Evolutionary conservation across 2,888 invertebrate species (phyloP).

Genomic region (Nymphalis polychloros): DNA sequence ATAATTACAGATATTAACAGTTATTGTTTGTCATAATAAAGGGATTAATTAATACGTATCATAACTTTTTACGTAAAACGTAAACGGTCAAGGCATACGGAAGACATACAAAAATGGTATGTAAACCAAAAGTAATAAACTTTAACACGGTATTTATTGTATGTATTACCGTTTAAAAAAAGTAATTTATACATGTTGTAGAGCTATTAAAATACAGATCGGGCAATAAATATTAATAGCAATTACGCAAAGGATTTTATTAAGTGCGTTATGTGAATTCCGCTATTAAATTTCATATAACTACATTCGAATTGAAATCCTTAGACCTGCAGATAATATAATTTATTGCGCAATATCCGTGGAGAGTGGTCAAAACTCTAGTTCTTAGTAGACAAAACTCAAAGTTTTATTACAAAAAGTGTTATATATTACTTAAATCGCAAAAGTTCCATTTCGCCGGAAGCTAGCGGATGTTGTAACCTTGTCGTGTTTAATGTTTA

Average conservation of each 20-base stretch:
- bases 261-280: constrained; percentile 19
- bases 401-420: constrained; percentile 11
- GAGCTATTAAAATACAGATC: constrained; percentile 24
- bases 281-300: constrained; percentile 17
- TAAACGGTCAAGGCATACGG: background rate
- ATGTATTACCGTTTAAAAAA: constrained; percentile 1
- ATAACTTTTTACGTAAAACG: background rate
- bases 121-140: constrained; percentile 5
- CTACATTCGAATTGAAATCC: constrained; percentile 3
- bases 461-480: constrained; percentile 52
- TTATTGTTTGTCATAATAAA: too few species aligned
- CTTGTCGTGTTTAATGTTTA: constrained; percentile 53
- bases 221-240: constrained; percentile 22
- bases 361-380: constrained; percentile 18
- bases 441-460: constrained; percentile 46
- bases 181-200: constrained; percentile 6
- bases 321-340: constrained; percentile 6
- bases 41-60: background rate
- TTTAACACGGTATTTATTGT: constrained; percentile 10
- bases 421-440: background rate
- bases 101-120: background rate
- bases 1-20: too few species aligned
- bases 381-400: too few species aligned
- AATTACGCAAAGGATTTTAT: constrained; percentile 26
- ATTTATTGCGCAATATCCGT: constrained; percentile 26